Conservation (phyloP, 2,113 vertebrate species). For the Butorides virescens region DNA sequence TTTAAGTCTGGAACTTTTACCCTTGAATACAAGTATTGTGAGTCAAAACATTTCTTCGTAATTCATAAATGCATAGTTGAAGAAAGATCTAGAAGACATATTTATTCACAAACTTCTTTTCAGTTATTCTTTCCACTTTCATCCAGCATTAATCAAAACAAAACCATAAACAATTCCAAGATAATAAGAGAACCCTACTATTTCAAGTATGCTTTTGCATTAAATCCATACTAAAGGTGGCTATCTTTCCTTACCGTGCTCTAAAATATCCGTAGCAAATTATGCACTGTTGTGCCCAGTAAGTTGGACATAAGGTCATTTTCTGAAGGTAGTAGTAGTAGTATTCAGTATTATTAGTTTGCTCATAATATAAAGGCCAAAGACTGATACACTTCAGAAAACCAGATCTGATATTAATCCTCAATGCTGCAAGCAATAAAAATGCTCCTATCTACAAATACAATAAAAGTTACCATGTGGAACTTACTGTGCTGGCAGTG, state of each 20-base stretch:
- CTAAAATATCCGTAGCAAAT: rapidly evolving
- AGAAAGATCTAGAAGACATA: background rate
- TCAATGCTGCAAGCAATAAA: background rate
- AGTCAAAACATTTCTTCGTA: background rate
- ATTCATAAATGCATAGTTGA: background rate
- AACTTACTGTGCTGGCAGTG: slow-evolving; percentile 99
- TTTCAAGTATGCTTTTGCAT: background rate
- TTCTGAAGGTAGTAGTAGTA: background rate
- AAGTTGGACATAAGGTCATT: background rate
- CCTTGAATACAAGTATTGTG: background rate
- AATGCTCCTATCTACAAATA: background rate
- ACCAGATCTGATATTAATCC: background rate
- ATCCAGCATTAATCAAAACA: background rate
- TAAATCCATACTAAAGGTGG: background rate
- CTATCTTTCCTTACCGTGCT: background rate
- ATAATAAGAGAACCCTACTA: background rate
- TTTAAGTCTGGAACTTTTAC: background rate
- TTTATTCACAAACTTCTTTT: background rate
- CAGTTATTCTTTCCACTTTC: background rate
- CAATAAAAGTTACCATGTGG: slow-evolving; percentile 7
- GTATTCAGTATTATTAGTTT: background rate
- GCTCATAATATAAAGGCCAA: background rate
- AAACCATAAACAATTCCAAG: background rate
- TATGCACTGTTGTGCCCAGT: background rate
- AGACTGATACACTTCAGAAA: background rate